Conservation (phyloP, 2,113 vertebrate genomes). For the Solea senegalensis region DNA sequence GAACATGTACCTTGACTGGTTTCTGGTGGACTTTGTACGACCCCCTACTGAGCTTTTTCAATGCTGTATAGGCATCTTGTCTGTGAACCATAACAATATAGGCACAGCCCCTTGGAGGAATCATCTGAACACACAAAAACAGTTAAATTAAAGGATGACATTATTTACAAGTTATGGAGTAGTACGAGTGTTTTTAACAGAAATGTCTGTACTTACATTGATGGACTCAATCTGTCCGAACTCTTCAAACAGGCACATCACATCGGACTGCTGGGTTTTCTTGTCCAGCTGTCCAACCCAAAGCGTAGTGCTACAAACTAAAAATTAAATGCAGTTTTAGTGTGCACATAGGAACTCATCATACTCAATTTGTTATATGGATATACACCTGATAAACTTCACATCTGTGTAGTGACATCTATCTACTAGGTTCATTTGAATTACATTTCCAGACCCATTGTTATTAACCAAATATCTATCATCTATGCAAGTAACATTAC, state of each 20-base stretch:
- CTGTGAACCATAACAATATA: conserved; percentile 98
- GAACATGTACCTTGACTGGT: conserved; percentile 90
- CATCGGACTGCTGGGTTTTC: conserved; percentile 93
- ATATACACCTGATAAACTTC: no score
- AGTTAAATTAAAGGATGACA: background rate
- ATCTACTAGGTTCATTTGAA: no score
- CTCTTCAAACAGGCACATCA: conserved; percentile 93
- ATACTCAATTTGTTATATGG: no score
- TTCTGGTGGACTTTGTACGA: conserved; percentile 95
- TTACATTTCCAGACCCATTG: no score
- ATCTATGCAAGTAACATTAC: no score
- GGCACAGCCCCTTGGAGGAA: conserved; percentile 95
- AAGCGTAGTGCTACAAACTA: conserved; percentile 97
- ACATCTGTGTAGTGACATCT: no score
- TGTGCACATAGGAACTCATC: background rate
- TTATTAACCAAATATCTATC: no score
- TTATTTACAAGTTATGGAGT: background rate
- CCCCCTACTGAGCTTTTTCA: conserved; percentile 91
- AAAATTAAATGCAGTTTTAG: background rate
- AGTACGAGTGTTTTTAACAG: background rate
- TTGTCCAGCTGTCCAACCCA: conserved; percentile 99
- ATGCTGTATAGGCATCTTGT: conserved; percentile 92
- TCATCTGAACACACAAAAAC: conserved; percentile 85
- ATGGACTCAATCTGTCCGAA: conserved; percentile 97
- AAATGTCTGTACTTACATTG: conserved; percentile 86